A percentile compares a stretch with the other conserved stretches of the same genome.
These are phyloP conservation scores for Phragmatobia fuliginosa DNA, from an alignment of 2,888 invertebrate genomes.

Conservation along the genomic window DNA sequence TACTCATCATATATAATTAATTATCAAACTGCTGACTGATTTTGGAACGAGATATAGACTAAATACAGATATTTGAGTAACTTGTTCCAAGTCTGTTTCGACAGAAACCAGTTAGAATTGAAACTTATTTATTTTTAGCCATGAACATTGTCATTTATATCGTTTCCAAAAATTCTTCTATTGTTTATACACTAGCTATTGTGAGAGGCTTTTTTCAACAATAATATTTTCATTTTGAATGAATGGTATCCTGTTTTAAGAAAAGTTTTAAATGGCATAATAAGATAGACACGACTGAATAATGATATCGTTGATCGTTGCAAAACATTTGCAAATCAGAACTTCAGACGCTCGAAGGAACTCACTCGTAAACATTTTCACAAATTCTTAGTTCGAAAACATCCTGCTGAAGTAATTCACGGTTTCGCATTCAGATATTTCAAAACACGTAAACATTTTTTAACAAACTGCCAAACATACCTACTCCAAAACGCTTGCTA, in stretches of 20 bases:
- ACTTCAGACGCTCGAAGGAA: neutral
- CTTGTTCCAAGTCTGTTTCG: too few species aligned
- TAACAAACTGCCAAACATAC: neutral
- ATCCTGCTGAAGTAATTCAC: neutral
- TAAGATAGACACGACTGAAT: too few species aligned
- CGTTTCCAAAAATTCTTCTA: neutral
- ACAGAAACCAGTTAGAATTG: neutral
- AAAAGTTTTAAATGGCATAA: too few species aligned
- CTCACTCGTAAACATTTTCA: neutral
- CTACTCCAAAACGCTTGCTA: neutral
- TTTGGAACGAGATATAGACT: neutral
- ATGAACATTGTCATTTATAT: neutral
- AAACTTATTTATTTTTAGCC: neutral
- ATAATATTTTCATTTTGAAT: neutral
- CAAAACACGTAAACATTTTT: neutral
- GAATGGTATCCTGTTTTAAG: neutral
- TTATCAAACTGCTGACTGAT: neutral
- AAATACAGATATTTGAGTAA: neutral
- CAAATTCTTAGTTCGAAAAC: neutral
- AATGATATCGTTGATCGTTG: neutral
- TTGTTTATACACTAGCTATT: neutral
- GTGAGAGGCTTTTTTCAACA: neutral
- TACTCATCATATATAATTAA: neutral
- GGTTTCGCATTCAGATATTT: neutral
- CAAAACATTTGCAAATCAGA: neutral